Base-by-base conservation (phyloP, 35 echinoderm and acorn worm species). In the Holothuria glaberrima region DNA sequence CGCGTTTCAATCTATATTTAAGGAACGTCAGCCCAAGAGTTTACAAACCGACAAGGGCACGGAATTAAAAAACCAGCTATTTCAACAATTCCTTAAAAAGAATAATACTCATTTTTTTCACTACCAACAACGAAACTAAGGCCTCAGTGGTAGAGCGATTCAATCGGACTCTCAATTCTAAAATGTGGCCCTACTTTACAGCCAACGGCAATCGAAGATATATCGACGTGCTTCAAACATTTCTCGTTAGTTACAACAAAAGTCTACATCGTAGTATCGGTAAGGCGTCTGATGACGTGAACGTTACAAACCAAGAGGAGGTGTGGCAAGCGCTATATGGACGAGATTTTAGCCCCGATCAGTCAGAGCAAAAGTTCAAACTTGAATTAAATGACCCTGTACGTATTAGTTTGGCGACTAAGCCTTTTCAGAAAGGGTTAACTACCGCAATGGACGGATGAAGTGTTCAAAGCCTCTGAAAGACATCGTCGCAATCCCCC, bases 381-480 rank as follows among this genome's bases (percentile, higher is more conserved):
- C n/a, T n/a, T n/a, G n/a, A n/a, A n/a, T n/a, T n/a, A n/a, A n/a
- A n/a, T n/a, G n/a, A n/a, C n/a, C n/a, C n/a, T n/a, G n/a, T n/a
- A n/a, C n/a, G n/a, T n/a, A n/a, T n/a, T n/a, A n/a, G n/a, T n/a
- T n/a, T n/a, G 88, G 30, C 69, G 3, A 91, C 86, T 18, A 54
- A 62, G 59, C 58, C 88, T 18, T 92, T 96, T 48, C 41, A 72
- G 9, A 96, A 96, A 82, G 88, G 94, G n/a, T 96, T n/a, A n/a
- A n/a, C n/a, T n/a, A n/a, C n/a, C n/a, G n/a, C n/a, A n/a, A n/a
- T n/a, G n/a, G n/a, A n/a, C n/a, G n/a, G n/a, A n/a, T n/a, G n/a
- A n/a, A n/a, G n/a, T n/a, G n/a, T n/a, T n/a, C n/a, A n/a, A n/a
- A n/a, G n/a, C n/a, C n/a, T n/a, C n/a, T n/a, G n/a, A n/a, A n/a